phyloP scores from a whole-genome alignment of 1,140 invertebrate species.

The Polypedilum vanderplanki region DNA sequence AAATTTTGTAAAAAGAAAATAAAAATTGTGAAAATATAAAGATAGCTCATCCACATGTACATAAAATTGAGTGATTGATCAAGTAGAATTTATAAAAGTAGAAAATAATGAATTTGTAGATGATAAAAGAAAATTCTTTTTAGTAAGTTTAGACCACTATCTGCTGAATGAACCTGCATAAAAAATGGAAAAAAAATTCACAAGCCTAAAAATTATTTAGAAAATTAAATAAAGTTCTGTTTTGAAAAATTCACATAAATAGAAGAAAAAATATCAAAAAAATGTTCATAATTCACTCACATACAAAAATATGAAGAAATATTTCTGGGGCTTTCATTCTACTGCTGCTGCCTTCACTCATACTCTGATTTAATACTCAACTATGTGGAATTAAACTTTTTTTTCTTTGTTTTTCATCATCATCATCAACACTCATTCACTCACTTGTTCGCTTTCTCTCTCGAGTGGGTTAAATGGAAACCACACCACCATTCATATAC shows the following conservation, averaged over 20 bases:
- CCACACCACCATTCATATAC: background rate
- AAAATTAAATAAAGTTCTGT: slow-evolving; percentile 14
- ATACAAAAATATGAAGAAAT: too few relatives aligned
- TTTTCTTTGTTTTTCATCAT: too few relatives aligned
- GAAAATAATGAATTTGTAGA: background rate
- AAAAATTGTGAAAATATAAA: slow-evolving; percentile 1
- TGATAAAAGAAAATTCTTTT: background rate
- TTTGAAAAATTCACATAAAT: background rate
- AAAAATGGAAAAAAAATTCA: slow-evolving; percentile 1
- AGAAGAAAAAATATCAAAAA: too few relatives aligned
- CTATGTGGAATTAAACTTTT: too few relatives aligned
- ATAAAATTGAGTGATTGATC: slow-evolving; percentile 16
- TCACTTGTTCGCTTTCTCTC: too few relatives aligned
- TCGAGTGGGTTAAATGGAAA: too few relatives aligned
- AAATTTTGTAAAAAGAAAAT: background rate
- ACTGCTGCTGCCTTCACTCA: background rate
- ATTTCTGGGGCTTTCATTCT: too few relatives aligned
- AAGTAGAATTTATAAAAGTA: slow-evolving; percentile 7
- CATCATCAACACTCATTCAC: too few relatives aligned
- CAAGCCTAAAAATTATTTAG: slow-evolving; percentile 1
- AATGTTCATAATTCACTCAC: too few relatives aligned
- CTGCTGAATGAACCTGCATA: background rate
- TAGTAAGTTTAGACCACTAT: background rate
- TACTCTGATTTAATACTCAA: too few relatives aligned
- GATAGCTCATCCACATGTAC: slow-evolving; percentile 1